Percentiles rank a stretch among this genome's conserved stretches.
Conservation (phyloP, 2,888 invertebrate genomes). For the Halictus quadricinctus region DNA sequence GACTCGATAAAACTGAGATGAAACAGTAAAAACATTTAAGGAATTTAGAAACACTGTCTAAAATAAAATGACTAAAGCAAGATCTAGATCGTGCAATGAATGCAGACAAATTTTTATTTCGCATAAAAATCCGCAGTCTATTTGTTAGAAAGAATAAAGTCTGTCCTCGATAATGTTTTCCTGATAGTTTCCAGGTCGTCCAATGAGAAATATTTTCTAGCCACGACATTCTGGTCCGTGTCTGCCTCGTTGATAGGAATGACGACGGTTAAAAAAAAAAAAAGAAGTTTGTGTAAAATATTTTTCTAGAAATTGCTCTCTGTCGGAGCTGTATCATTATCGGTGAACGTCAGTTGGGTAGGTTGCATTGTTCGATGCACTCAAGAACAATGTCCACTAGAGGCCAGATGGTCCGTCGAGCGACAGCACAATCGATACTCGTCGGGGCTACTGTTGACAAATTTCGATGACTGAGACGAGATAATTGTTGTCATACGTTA, state of each 20-base stretch:
- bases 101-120: neutral
- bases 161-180: neutral
- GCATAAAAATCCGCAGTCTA: neutral
- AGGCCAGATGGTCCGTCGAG: neutral
- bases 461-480: constrained; percentile 10
- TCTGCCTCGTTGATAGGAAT: neutral
- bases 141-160: neutral
- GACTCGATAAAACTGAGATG: no score
- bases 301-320: neutral
- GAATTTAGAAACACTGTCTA: neutral
- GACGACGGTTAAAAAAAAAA: neutral
- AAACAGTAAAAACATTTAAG: neutral
- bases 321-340: neutral
- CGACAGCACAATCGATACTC: constrained; percentile 1
- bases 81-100: neutral
- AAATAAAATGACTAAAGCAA: no score
- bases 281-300: neutral
- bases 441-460: constrained; percentile 4
- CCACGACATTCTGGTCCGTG: neutral
- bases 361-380: constrained; percentile 6
- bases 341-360: neutral
- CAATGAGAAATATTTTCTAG: neutral
- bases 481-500: constrained; percentile 11
- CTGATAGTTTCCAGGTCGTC: neutral
- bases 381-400: constrained; percentile 6